Evolutionary conservation across 2,888 invertebrate species (phyloP).

Genomic region (Xestia rhomboidea): DNA sequence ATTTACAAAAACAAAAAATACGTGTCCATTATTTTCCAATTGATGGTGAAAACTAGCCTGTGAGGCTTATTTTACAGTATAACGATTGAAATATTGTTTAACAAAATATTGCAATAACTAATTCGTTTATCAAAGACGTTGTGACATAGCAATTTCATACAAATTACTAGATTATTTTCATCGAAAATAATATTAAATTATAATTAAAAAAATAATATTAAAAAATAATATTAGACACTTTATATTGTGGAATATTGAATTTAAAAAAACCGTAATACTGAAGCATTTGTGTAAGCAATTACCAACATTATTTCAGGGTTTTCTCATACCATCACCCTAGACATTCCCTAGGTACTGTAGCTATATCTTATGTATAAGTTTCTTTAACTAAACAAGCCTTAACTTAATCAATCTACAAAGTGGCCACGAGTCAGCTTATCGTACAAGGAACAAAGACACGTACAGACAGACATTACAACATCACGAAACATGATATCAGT

Average conservation of each 20-base stretch:
- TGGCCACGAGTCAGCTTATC: constrained; percentile 63
- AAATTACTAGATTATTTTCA: neutral
- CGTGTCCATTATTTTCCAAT: too few species aligned
- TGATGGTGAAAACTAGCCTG: too few species aligned
- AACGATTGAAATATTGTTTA: constrained; percentile 17
- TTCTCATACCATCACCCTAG: neutral
- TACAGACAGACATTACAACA: constrained; percentile 66
- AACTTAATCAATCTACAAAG: constrained; percentile 63
- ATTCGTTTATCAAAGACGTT: neutral
- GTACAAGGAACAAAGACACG: constrained; percentile 60
- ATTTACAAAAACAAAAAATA: too few species aligned
- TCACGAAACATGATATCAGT: constrained; percentile 64
- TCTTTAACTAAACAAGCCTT: constrained; percentile 43
- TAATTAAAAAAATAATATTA: constrained; percentile 9
- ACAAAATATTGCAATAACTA: constrained; percentile 19
- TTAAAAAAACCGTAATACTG: neutral
- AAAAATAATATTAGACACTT: constrained; percentile 11
- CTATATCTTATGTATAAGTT: neutral
- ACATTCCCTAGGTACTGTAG: neutral
- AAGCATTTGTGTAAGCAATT: neutral
- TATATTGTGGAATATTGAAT: neutral
- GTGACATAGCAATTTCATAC: constrained; percentile 8
- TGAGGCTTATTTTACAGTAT: neutral
- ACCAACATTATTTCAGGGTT: neutral
- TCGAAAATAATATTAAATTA: constrained; percentile 9